Evolutionary conservation across 2,113 vertebrate species (phyloP).

Genomic region (Engraulis encrasicolus): DNA sequence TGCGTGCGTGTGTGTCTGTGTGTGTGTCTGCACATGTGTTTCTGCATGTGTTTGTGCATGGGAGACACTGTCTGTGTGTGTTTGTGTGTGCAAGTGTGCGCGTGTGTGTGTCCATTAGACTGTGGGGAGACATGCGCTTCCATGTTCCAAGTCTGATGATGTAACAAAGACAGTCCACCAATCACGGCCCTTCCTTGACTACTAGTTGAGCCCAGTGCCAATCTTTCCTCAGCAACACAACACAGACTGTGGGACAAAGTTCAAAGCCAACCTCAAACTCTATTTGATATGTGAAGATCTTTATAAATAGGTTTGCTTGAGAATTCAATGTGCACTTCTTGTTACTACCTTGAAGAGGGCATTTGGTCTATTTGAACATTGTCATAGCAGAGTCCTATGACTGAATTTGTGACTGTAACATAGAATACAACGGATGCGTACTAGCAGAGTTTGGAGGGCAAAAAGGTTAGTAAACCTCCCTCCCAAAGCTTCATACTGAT

Average conservation of each 20-base stretch:
- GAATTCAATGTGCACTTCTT: not conserved
- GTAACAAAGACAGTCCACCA: not conserved
- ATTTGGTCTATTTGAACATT: too few species aligned
- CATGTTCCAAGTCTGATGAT: constrained; percentile 3
- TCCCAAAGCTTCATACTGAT: too few species aligned
- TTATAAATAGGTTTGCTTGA: not conserved
- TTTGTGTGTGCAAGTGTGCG: not conserved
- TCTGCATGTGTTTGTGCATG: too few species aligned
- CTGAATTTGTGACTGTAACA: too few species aligned
- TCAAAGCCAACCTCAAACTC: not conserved
- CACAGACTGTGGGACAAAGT: not conserved
- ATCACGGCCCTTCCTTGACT: not conserved
- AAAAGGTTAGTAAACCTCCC: too few species aligned
- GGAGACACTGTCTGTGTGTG: too few species aligned
- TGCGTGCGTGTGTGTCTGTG: not conserved
- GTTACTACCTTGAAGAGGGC: not conserved
- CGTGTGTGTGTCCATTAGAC: not conserved
- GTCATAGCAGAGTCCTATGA: too few species aligned
- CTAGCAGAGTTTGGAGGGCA: too few species aligned
- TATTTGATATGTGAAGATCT: not conserved
- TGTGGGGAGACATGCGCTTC: not conserved
- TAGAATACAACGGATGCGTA: too few species aligned
- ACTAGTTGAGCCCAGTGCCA: not conserved
- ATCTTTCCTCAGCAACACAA: not conserved
- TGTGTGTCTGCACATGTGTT: not conserved